Evolutionary conservation across 2,113 vertebrate species (phyloP).

Genomic region (Cyprinodon brontotheroides): DNA sequence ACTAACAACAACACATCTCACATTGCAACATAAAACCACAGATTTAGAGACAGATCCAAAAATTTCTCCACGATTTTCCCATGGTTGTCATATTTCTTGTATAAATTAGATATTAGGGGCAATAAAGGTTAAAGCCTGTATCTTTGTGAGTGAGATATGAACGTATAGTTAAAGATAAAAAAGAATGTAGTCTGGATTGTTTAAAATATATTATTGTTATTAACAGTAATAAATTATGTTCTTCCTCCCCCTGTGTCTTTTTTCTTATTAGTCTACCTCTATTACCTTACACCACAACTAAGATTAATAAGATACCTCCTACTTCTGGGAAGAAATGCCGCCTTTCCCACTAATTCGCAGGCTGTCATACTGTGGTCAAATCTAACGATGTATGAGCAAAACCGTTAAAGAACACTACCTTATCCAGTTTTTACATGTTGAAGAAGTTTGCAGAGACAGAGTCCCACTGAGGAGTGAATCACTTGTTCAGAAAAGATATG

Average conservation of each 20-base stretch:
- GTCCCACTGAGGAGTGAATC: slow-evolving; percentile 8
- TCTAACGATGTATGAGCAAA: not conserved
- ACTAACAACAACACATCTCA: too few species aligned
- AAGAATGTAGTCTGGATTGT: not conserved
- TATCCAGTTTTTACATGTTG: not conserved
- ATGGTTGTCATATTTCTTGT: too few species aligned
- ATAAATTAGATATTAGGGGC: not conserved
- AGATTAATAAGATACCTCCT: not conserved
- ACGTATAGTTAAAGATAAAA: not conserved
- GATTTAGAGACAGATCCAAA: too few species aligned
- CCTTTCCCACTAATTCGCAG: not conserved
- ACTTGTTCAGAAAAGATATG: slow-evolving; percentile 31
- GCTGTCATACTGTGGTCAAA: not conserved
- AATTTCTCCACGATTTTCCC: too few species aligned
- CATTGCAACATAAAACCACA: too few species aligned
- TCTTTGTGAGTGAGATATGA: not conserved
- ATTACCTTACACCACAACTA: not conserved
- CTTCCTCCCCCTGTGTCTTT: not conserved
- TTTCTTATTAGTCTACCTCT: slow-evolving; percentile 17
- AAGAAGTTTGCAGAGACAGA: not conserved
- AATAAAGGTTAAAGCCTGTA: not conserved
- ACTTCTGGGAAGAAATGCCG: not conserved
- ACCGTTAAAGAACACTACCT: not conserved
- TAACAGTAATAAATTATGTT: not conserved
- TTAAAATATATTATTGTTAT: not conserved